These are phyloP conservation scores for Acrobasis repandana DNA, from an alignment of 2,888 invertebrate species.

Conservation along the genomic window DNA sequence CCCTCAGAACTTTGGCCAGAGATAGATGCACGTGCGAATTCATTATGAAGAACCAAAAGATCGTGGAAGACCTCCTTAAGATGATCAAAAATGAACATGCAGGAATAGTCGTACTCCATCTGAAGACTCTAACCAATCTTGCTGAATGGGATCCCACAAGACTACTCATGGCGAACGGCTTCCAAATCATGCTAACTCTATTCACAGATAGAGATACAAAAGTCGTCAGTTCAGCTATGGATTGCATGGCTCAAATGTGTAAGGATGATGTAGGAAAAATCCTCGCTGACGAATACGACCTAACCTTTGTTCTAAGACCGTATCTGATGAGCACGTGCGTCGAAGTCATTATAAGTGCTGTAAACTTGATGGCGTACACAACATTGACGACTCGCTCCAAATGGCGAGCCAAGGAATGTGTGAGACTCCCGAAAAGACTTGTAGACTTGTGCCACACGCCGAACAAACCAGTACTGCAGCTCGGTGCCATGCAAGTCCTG, in stretches of 20 bases:
- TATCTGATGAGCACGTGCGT: slow-evolving; percentile 43
- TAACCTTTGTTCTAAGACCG: slow-evolving; percentile 48
- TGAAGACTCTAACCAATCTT: slow-evolving; percentile 59
- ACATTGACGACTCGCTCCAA: slow-evolving; percentile 66
- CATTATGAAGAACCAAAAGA: slow-evolving; percentile 48
- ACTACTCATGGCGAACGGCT: slow-evolving; percentile 63
- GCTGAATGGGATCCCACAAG: slow-evolving; percentile 61
- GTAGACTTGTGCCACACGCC: slow-evolving; percentile 48
- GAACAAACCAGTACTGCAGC: slow-evolving; percentile 58
- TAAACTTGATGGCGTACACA: slow-evolving; percentile 58
- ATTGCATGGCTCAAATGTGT: slow-evolving; percentile 66
- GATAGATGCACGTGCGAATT: slow-evolving; percentile 55
- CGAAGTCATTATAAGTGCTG: slow-evolving; percentile 56
- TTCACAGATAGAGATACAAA: slow-evolving; percentile 50
- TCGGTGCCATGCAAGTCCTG: slow-evolving; percentile 60
- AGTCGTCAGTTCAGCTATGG: slow-evolving; percentile 60
- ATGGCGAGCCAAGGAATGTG: slow-evolving; percentile 67
- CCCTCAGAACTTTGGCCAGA: slow-evolving; percentile 54
- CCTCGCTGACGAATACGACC: slow-evolving; percentile 62
- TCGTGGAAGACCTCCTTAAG: slow-evolving; percentile 63
- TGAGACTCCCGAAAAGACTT: slow-evolving; percentile 52
- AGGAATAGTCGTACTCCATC: slow-evolving; percentile 60
- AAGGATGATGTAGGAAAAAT: slow-evolving; percentile 62
- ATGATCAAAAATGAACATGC: slow-evolving; percentile 64
- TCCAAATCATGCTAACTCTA: slow-evolving; percentile 58